Evolutionary conservation across 2,888 invertebrate genomes (phyloP).

Genomic region (Rhingia rostrata): DNA sequence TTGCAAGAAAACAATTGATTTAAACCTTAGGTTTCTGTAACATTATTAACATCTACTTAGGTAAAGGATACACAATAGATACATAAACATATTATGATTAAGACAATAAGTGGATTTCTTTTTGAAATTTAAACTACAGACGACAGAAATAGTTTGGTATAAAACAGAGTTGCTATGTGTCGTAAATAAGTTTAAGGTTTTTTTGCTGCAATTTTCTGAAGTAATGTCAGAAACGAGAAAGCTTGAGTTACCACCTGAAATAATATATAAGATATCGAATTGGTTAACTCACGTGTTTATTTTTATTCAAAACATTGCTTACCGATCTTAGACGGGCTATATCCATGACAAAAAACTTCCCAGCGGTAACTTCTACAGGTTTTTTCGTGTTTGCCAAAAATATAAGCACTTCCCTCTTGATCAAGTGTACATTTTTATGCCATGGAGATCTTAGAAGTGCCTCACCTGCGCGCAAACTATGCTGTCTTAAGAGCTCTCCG

Average conservation of each 20-base stretch:
- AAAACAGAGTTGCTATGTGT: no score
- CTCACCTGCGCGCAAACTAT: constrained; percentile 79
- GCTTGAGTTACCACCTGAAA: constrained; percentile 80
- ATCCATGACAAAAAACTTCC: constrained; percentile 81
- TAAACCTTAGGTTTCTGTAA: no score
- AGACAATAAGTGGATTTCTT: no score
- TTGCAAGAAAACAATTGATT: no score
- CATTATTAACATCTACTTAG: no score
- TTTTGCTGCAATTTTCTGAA: constrained; percentile 80
- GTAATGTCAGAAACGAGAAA: constrained; percentile 80
- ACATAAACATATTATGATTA: no score
- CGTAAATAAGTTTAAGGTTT: constrained; percentile 56
- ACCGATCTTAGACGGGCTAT: constrained; percentile 79
- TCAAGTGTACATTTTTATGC: constrained; percentile 77
- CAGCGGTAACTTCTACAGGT: constrained; percentile 79
- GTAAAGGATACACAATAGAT: no score
- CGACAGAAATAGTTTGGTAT: no score
- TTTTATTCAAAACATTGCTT: constrained; percentile 9
- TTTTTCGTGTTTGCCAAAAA: constrained; percentile 78
- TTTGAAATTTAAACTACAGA: no score
- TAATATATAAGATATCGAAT: not conserved
- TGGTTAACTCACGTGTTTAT: not conserved
- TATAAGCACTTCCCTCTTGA: constrained; percentile 79
- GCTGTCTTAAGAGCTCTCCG: constrained; percentile 78
- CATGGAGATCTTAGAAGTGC: constrained; percentile 79